Evolutionary conservation across 2,888 invertebrate genomes (phyloP), one percentile per base, ranked within the genome.

Genomic region (Pandemis corylana): DNA sequence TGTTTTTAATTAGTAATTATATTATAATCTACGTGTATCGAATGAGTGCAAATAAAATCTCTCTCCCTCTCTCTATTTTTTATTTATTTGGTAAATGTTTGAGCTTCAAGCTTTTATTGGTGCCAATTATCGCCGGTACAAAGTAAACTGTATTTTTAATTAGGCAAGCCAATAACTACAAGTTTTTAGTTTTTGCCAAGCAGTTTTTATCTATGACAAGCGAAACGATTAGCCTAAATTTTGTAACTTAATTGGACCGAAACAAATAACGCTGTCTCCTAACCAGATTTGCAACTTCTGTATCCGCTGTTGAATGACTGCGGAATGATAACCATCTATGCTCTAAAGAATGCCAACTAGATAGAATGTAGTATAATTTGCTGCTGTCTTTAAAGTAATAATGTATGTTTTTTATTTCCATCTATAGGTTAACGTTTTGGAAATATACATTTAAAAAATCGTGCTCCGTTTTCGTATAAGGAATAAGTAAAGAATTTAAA

Each of bases 171-270:
- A 62, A 71, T 56, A 61, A 28, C 7, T 62, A 46, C 53, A 46
- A n/a, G 41, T 62, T 44, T 69, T 61, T 20, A 44, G 61, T 70
- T 70, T 42, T 53, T 61, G 28, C 61, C 51, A 28, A 10, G 49
- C 63, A 15, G 36, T 44, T 56, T 46, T 73, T 73, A 44, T 74
- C 65, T 66, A 42, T 36, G 59, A 62, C 66, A 70, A 66, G 61
- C 56, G 20, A 15, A 69, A 61, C 66, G 66, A 74, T 74, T 74
- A 74, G 74, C 74, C 70, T 66, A 70, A 66, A 70, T 74, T 70
- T 59, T 49, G 68, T 64, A 7, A n/a, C 68, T 61, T 44, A 68
- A 68, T 53, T 63, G 15, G 68, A 68, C 70, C 66, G 62, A 71
- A 53, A 67, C 70, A 71, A 75, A 75, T 70, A 46, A 74, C 53